These are phyloP conservation scores for Sceloporus tristichus DNA, from an alignment of 2,113 vertebrate genomes.

Conservation along the genomic window DNA sequence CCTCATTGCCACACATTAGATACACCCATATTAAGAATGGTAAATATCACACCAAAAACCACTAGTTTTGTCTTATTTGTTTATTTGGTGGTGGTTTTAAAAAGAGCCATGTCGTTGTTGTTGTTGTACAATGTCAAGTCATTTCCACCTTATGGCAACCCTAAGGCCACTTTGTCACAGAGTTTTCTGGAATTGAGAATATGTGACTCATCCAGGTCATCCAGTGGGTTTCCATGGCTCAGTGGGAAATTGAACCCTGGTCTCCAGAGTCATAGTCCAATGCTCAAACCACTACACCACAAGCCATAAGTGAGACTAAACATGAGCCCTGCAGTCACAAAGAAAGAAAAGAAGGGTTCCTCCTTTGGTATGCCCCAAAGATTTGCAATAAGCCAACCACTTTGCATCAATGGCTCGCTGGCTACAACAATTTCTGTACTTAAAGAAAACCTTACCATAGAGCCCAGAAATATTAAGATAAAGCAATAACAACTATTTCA, in stretches of 20 bases:
- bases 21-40: not conserved
- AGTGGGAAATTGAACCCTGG: no score
- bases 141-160: no score
- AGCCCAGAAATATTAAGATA: not conserved
- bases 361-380: slow-evolving; percentile 14
- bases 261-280: no score
- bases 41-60: rapidly evolving
- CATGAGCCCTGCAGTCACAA: not conserved
- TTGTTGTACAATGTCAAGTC: no score
- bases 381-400: slow-evolving; percentile 23
- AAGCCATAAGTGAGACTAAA: not conserved
- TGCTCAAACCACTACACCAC: not conserved
- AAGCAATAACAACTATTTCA: slow-evolving; percentile 36
- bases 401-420: not conserved
- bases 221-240: no score
- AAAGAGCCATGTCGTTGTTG: not conserved
- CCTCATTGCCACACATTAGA: not conserved
- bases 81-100: not conserved
- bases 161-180: no score
- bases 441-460: rapidly evolving
- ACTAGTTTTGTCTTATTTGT: not conserved
- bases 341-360: slow-evolving; percentile 4
- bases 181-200: no score
- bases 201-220: no score
- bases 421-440: not conserved